Evolutionary conservation across 2,888 invertebrate genomes (phyloP).

Genomic region (Pycnomerus fuliginosus): DNA sequence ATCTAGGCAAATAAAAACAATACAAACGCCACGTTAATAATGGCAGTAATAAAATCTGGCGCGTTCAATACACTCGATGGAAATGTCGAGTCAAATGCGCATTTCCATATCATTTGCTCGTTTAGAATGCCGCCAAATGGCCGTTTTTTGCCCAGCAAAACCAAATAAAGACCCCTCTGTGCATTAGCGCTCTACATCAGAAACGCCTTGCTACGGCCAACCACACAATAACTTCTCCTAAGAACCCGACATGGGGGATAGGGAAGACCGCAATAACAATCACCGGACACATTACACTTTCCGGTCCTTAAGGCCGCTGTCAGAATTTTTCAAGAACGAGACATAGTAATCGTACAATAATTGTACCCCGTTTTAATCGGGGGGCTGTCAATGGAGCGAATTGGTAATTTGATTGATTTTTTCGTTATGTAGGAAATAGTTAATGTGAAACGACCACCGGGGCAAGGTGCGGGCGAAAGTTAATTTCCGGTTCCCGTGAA

Average conservation of each 20-base stretch:
- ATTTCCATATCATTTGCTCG: constrained; percentile 48
- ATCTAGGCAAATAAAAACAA: constrained; percentile 29
- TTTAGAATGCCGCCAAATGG: constrained; percentile 40
- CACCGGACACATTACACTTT: too few species aligned
- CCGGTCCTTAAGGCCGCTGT: too few species aligned
- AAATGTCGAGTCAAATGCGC: constrained; percentile 43
- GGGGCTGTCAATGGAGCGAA: too few species aligned
- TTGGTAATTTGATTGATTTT: too few species aligned
- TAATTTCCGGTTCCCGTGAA: constrained; percentile 30
- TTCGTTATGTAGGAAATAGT: too few species aligned
- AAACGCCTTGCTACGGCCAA: constrained; percentile 9
- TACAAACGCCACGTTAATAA: constrained; percentile 36
- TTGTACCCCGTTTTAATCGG: too few species aligned
- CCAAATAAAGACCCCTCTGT: constrained; percentile 30
- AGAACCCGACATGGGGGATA: constrained; percentile 22
- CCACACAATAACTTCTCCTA: constrained; percentile 8
- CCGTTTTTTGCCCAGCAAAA: constrained; percentile 33
- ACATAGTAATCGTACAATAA: too few species aligned
- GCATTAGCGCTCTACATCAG: constrained; percentile 18
- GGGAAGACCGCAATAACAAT: too few species aligned
- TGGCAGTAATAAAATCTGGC: constrained; percentile 38
- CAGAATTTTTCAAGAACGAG: too few species aligned
- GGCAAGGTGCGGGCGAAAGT: constrained; percentile 34
- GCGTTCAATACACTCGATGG: constrained; percentile 37
- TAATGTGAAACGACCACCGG: too few species aligned